Conservation (phyloP, 2,113 vertebrate species). For the Athene noctua region DNA sequence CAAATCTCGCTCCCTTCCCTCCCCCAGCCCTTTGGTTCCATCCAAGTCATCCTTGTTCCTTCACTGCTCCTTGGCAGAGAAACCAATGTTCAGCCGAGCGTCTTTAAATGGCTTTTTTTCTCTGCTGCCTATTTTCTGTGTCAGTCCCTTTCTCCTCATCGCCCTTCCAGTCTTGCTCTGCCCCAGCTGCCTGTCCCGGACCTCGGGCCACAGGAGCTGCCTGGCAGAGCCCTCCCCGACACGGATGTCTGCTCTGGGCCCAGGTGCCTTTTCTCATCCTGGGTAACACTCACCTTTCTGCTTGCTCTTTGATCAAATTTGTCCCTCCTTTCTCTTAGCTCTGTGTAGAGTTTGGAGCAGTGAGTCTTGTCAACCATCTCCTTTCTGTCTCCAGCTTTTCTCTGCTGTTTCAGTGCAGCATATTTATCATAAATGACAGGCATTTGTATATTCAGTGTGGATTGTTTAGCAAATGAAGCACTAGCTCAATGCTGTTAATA, state of each 20-base stretch:
- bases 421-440: background rate
- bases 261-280: background rate
- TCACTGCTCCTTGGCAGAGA: background rate
- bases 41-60: background rate
- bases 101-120: background rate
- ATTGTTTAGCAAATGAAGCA: background rate
- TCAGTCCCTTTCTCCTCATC: background rate
- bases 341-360: background rate
- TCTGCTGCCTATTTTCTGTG: background rate
- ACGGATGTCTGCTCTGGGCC: rapidly evolving
- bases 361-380: background rate
- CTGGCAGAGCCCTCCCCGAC: rapidly evolving
- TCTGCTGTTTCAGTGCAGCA: background rate
- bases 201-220: rapidly evolving
- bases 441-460: background rate
- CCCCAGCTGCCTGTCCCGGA: background rate
- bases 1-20: rapidly evolving
- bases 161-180: background rate
- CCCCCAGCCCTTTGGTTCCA: background rate
- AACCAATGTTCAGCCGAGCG: rapidly evolving
- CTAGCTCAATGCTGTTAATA: background rate
- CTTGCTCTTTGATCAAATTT: background rate
- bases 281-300: background rate
- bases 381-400: background rate
- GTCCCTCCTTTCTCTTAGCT: background rate